phyloP scores from a whole-genome alignment of 2,113 vertebrate species.

The Clarias batrachus region DNA sequence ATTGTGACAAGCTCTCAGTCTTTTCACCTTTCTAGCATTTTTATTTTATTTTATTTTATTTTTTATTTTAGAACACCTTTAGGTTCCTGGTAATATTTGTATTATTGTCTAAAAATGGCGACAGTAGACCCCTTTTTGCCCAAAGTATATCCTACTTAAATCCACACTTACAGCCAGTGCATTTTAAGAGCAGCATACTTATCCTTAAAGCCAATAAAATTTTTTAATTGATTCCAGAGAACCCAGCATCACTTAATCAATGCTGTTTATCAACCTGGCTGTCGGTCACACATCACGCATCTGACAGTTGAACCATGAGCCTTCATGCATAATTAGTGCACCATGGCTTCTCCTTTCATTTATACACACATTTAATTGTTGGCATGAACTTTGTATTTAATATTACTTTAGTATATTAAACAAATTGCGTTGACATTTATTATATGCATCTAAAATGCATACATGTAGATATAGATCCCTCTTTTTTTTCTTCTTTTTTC shows the following conservation, averaged over 20 bases:
- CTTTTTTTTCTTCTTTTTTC: background rate
- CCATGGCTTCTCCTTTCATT: background rate
- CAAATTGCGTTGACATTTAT: background rate
- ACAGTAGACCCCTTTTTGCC: slow-evolving; percentile 40
- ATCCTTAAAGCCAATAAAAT: background rate
- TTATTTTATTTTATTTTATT: background rate
- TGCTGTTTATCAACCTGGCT: slow-evolving; percentile 3
- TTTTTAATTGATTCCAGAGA: background rate
- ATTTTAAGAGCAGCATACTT: slow-evolving; percentile 27
- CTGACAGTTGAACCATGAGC: background rate
- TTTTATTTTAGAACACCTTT: slow-evolving; percentile 49
- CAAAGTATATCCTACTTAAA: slow-evolving; percentile 33
- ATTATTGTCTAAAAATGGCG: slow-evolving; percentile 55
- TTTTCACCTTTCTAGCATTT: slow-evolving; percentile 52
- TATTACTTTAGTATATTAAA: slow-evolving; percentile 11
- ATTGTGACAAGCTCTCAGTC: slow-evolving; percentile 51
- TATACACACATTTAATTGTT: slow-evolving; percentile 18
- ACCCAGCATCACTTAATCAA: background rate
- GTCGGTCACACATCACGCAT: background rate
- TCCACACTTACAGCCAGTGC: slow-evolving; percentile 23
- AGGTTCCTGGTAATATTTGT: slow-evolving; percentile 48
- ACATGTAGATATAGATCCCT: background rate
- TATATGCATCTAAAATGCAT: slow-evolving; percentile 22
- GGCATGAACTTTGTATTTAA: slow-evolving; percentile 23
- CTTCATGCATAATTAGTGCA: slow-evolving; percentile 8